A percentile compares a stretch with the other conserved stretches of the same genome.
phyloP scores from a whole-genome alignment of 2,797 vertebrate genomes.

The Pseudotriccus pelzelni region DNA sequence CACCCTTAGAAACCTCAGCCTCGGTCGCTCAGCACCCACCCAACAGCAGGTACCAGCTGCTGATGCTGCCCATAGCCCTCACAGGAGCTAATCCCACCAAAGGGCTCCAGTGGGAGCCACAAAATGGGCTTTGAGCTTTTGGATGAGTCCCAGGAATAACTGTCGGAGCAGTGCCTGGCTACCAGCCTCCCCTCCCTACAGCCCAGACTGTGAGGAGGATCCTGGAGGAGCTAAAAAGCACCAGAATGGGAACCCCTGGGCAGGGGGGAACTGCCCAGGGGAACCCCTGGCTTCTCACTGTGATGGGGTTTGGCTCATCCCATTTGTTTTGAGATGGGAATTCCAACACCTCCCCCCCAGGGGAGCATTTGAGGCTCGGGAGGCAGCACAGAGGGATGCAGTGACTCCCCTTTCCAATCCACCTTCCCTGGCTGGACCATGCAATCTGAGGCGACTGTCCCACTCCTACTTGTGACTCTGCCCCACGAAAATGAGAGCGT shows the following conservation, averaged over 20 bases:
- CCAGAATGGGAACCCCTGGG: neutral
- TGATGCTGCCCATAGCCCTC: neutral
- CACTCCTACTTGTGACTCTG: neutral
- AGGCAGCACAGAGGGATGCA: neutral
- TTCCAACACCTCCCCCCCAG: neutral
- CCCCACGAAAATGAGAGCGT: neutral
- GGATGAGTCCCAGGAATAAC: neutral
- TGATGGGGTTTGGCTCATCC: neutral
- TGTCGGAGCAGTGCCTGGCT: neutral
- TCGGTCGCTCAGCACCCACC: fast-evolving
- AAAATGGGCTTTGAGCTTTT: neutral
- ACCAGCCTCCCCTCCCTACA: neutral
- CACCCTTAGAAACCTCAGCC: neutral
- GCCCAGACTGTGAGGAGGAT: fast-evolving
- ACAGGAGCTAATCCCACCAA: fast-evolving
- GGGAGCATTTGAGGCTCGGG: neutral
- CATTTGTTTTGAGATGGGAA: neutral
- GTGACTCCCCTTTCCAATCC: neutral
- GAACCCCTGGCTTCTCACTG: neutral
- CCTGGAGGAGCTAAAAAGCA: neutral
- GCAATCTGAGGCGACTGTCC: neutral
- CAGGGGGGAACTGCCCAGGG: too few relatives aligned
- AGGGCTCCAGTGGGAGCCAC: neutral
- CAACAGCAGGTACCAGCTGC: neutral
- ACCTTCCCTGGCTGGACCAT: neutral